Base-by-base conservation (phyloP, 1,140 invertebrate species). In the Euwallacea fornicatus region DNA sequence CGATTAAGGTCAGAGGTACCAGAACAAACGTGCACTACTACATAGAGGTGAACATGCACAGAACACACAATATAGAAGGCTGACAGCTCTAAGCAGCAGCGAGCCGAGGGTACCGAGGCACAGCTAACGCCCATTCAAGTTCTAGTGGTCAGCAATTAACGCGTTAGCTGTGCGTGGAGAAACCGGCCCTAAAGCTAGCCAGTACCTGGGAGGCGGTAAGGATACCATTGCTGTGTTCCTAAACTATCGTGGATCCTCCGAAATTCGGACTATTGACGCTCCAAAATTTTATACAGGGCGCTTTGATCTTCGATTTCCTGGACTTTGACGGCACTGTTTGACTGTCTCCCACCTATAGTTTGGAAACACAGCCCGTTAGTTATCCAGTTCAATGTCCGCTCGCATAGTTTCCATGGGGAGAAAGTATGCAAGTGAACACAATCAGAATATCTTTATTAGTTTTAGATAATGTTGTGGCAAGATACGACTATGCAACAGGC, bases 141-240 rank as follows among this genome's bases (percentile, higher is more conserved):
- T 74, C 65, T 75, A 80, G 42, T 11, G 59, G 55, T 21, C 44
- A 13, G 41, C 53, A 21, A 7, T 16, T 41, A 10, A 50, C 3
- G 21, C 33, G 42, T 60, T 21, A 33, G 16, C 15, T 13, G 46
- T 58, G 42, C 65, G 41, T 58, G n/a, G 55, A 7, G 16, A 58
- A 13, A 58, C n/a, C 55, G 55, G 55, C 55, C 55, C 59, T 68
- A 62, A 82, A 85, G 83, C 62, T 71, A 72, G 71, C 65, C 42
- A 68, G 65, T 86, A 85, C 84, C 84, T 86, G 83, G 83, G 84
- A 85, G 85, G 83, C 83, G 84, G 83, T 83, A 86, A 82, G 84
- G 85, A 86, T 84, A 86, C 85, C 85, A 86, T 86, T 84, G 85
- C 85, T 86, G 85, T 86, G 84, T 86, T 86, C 84, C 85, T 41